Evolutionary conservation across 2,797 vertebrate genomes (phyloP).

Genomic region (Aplochiton taeniatus): DNA sequence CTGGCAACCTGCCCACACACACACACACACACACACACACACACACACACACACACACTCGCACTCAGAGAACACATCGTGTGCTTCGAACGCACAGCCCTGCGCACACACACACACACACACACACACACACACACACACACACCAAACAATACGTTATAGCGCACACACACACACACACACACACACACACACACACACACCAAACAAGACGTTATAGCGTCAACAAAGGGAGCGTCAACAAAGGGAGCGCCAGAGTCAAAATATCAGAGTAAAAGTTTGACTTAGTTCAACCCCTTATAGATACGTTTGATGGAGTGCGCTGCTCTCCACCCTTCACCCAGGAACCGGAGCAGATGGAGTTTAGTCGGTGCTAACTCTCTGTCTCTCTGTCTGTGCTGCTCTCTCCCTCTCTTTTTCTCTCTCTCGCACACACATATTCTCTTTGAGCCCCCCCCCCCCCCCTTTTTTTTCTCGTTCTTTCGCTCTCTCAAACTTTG

Average conservation of each 20-base stretch:
- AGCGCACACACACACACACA: conserved; percentile 34
- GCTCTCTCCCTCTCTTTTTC: not conserved
- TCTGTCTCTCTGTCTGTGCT: conserved; percentile 10
- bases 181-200: conserved; percentile 19
- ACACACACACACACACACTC: conserved; percentile 25
- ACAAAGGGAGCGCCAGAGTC: conserved; percentile 62
- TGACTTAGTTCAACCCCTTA: conserved; percentile 70
- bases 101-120: conserved; percentile 6
- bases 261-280: conserved; percentile 71
- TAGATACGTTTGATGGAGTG: conserved; percentile 64
- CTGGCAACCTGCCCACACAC: conserved; percentile 59
- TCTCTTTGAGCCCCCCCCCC: conserved; percentile 4
- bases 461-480: not conserved
- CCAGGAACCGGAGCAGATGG: conserved; percentile 54
- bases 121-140: conserved; percentile 2
- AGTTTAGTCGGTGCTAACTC: conserved; percentile 29
- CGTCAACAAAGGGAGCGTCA: conserved; percentile 57
- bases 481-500: conserved; percentile 14
- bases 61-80: no score
- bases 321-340: conserved; percentile 52
- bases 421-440: conserved; percentile 20
- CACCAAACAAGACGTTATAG: conserved; percentile 30
- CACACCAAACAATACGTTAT: conserved; percentile 7
- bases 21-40: conserved; percentile 49
- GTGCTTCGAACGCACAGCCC: no score